A percentile compares a stretch with the other conserved stretches of the same genome.
These are phyloP conservation scores for Hirtodrosophila alboralis DNA, from an alignment of 2,888 invertebrate genomes.

Conservation along the genomic window DNA sequence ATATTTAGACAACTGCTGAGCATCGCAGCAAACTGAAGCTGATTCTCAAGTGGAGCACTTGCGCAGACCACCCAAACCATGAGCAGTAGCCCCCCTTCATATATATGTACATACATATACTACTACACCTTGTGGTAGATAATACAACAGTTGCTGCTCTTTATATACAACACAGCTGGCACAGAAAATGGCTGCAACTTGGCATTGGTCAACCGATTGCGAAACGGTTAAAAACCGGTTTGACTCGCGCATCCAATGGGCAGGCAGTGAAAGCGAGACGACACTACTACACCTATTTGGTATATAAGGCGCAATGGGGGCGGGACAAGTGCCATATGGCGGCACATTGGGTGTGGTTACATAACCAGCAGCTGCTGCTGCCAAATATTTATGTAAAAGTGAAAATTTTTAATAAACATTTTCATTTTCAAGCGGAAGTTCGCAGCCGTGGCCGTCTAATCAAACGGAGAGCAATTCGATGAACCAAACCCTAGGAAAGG, in stretches of 20 bases:
- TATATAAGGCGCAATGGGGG: conserved; percentile 58
- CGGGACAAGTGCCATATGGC: conserved; percentile 40
- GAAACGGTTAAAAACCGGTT: conserved; percentile 55
- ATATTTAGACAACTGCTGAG: conserved; percentile 63
- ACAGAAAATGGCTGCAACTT: conserved; percentile 34
- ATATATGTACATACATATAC: conserved; percentile 3
- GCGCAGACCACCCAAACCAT: conserved; percentile 40
- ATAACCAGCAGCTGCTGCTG: conserved; percentile 49
- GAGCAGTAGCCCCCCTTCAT: conserved; percentile 12
- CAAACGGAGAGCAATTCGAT: conserved; percentile 48
- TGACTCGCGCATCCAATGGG: conserved; percentile 38
- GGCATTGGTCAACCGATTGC: conserved; percentile 55
- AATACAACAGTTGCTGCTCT: conserved; percentile 25
- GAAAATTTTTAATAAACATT: conserved; percentile 77
- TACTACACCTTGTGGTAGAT: conserved; percentile 20
- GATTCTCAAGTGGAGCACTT: conserved; percentile 50
- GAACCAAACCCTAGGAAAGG: conserved; percentile 2
- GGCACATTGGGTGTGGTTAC: conserved; percentile 62
- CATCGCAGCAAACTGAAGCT: conserved; percentile 41
- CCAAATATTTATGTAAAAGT: conserved; percentile 71
- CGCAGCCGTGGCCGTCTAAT: conserved; percentile 50
- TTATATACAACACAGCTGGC: conserved; percentile 34
- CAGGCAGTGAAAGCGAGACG: conserved; percentile 51
- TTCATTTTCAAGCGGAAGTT: conserved; percentile 67
- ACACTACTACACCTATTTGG: conserved; percentile 31